A percentile compares a stretch with the other conserved stretches of the same genome.
Evolutionary conservation across 2,113 vertebrate genomes (phyloP).

Genomic region (Onychostruthus taczanowskii): DNA sequence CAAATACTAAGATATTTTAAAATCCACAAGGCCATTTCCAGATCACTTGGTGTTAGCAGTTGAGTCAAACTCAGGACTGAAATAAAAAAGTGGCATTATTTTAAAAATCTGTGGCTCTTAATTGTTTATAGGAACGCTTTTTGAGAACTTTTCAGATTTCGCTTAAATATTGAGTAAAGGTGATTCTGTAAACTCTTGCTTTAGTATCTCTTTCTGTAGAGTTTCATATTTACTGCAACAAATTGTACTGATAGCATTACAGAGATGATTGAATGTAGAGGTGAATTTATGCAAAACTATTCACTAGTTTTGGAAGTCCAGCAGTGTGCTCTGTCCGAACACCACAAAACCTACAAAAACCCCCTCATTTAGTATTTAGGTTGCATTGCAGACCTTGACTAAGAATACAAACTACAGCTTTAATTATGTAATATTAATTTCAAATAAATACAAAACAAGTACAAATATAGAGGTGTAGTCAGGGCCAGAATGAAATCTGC

Average conservation of each 20-base stretch:
- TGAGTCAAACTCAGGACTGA: neutral
- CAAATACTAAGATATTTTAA: neutral
- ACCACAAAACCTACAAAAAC: neutral
- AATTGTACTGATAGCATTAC: neutral
- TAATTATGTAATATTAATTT: neutral
- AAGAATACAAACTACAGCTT: neutral
- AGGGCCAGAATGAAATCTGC: neutral
- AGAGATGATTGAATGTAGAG: neutral
- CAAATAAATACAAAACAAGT: neutral
- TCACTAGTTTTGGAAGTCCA: neutral
- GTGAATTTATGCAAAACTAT: neutral
- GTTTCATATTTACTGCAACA: neutral
- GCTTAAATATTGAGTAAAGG: neutral
- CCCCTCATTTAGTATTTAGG: neutral
- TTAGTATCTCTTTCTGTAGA: neutral
- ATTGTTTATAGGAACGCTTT: neutral
- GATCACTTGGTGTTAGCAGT: neutral
- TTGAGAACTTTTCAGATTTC: neutral
- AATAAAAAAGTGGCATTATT: neutral
- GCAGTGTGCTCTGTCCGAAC: neutral
- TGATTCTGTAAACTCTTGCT: neutral
- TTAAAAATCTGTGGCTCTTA: neutral
- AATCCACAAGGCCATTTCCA: neutral
- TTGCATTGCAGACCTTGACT: neutral
- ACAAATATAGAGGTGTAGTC: neutral